Percentiles rank a stretch among this genome's conserved stretches.
phyloP scores from a whole-genome alignment of 2,797 vertebrate genomes.

The Parotocinclus haroldoi region DNA sequence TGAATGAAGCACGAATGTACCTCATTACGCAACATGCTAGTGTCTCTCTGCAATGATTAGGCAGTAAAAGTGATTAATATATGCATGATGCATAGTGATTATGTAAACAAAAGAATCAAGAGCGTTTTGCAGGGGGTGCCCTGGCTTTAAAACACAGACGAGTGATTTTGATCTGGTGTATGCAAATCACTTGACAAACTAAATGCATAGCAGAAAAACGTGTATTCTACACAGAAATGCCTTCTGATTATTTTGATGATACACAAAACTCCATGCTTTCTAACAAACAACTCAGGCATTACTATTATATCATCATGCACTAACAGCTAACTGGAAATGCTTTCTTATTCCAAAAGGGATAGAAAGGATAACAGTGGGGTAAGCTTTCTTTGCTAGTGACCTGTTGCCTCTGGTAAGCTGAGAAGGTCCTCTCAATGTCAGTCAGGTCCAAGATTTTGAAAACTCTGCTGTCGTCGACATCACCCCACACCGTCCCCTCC shows the following conservation, averaged over 20 bases:
- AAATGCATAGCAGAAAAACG: too few relatives aligned
- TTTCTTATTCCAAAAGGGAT: slow-evolving; percentile 13
- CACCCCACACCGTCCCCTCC: slow-evolving; percentile 89
- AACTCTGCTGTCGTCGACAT: slow-evolving; percentile 87
- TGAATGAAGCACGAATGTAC: neutral
- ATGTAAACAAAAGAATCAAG: neutral
- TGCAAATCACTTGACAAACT: too few relatives aligned
- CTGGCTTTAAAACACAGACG: slow-evolving; percentile 4
- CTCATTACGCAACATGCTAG: slow-evolving; percentile 24
- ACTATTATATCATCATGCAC: slow-evolving; percentile 32
- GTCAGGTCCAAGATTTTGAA: slow-evolving; percentile 92
- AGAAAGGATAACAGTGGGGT: neutral
- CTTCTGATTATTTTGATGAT: slow-evolving; percentile 22
- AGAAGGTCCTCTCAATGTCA: slow-evolving; percentile 96
- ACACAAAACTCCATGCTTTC: slow-evolving; percentile 37
- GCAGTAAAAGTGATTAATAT: slow-evolving; percentile 14
- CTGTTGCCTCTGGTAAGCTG: slow-evolving; percentile 98
- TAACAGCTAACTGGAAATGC: slow-evolving; percentile 25
- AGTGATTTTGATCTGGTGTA: neutral
- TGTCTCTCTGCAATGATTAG: slow-evolving; percentile 3
- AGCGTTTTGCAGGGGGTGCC: neutral
- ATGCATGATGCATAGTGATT: too few relatives aligned
- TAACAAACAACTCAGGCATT: slow-evolving; percentile 11
- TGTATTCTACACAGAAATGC: slow-evolving; percentile 28
- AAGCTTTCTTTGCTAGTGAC: slow-evolving; percentile 58